Evolutionary conservation across 2,113 vertebrate genomes (phyloP).

Genomic region (Mobula birostris): DNA sequence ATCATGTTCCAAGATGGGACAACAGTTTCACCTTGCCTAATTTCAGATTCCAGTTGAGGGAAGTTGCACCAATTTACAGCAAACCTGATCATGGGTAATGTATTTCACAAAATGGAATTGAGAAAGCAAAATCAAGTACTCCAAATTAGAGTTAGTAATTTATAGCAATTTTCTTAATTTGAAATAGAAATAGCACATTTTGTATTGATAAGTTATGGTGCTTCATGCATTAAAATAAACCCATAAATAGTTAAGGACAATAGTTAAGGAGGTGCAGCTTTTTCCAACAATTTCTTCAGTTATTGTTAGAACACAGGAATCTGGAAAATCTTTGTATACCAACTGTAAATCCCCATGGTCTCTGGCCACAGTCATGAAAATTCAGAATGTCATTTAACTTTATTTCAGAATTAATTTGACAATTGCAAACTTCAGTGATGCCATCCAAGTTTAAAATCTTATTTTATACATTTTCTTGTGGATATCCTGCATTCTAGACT

Average conservation of each 20-base stretch:
- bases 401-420: no score
- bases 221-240: neutral
- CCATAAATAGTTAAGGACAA: neutral
- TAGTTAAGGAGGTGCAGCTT: neutral
- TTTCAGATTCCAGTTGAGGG: neutral
- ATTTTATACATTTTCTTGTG: no score
- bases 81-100: neutral
- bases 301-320: neutral
- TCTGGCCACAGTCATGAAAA: no score
- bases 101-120: neutral
- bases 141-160: neutral
- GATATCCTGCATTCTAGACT: no score
- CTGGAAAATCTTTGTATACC: neutral
- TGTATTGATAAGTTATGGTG: neutral
- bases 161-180: neutral
- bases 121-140: neutral
- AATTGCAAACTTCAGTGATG: no score
- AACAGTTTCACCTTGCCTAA: neutral
- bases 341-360: neutral
- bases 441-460: no score
- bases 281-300: neutral
- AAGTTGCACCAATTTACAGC: neutral
- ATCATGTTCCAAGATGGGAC: neutral
- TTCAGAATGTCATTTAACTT: no score
- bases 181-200: neutral